Evolutionary conservation across 1,140 invertebrate genomes (phyloP).

Genomic region (Anoplolepis gracilipes): DNA sequence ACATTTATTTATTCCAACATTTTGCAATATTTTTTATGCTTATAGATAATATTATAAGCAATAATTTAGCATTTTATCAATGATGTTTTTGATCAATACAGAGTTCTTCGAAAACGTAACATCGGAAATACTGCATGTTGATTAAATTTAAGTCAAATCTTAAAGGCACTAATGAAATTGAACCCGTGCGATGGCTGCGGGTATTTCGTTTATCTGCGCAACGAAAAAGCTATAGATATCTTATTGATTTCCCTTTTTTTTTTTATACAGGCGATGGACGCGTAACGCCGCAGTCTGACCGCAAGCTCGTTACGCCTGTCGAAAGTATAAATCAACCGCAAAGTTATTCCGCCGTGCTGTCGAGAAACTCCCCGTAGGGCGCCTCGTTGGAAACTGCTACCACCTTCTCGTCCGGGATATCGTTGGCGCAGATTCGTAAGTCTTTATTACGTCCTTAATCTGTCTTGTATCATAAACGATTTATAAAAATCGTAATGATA

Average conservation of each 20-base stretch:
- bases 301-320: constrained; percentile 74
- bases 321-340: constrained; percentile 76
- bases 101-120: not conserved
- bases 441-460: not conserved
- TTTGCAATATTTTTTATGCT: not conserved
- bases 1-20: not conserved
- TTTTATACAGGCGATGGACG: constrained; percentile 33
- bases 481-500: constrained; percentile 39
- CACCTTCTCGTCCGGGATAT: constrained; percentile 66
- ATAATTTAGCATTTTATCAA: not conserved
- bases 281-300: constrained; percentile 57
- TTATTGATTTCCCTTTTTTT: constrained; percentile 54
- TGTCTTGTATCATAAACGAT: constrained; percentile 19
- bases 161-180: constrained; percentile 46
- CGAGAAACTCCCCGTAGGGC: constrained; percentile 61
- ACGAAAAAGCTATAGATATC: constrained; percentile 22
- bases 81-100: too few relatives aligned
- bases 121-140: not conserved
- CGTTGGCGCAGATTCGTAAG: constrained; percentile 32
- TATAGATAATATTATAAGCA: not conserved
- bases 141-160: constrained; percentile 8
- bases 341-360: constrained; percentile 69
- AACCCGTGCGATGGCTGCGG: not conserved
- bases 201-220: constrained; percentile 26
- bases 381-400: constrained; percentile 69